phyloP scores from a whole-genome alignment of 2,113 vertebrate species.

The Phocoena sinus region DNA sequence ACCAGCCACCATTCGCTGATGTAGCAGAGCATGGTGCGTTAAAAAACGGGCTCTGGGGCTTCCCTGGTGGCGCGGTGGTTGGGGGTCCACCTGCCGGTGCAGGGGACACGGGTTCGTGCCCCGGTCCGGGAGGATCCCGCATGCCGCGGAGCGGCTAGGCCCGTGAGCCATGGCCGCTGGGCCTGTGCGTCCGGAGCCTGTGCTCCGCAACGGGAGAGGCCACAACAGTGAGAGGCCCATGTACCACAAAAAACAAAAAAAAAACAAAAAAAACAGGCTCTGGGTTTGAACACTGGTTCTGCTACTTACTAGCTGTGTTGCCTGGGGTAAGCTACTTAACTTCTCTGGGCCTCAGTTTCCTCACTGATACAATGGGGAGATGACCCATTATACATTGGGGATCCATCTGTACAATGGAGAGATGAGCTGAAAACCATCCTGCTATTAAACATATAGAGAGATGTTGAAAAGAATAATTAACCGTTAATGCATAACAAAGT shows the following conservation, averaged over 20 bases:
- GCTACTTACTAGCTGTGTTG: not conserved
- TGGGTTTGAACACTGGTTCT: not conserved
- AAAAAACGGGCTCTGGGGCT: not conserved
- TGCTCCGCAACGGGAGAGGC: too few species aligned
- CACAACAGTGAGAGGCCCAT: too few species aligned
- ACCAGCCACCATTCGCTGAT: not conserved
- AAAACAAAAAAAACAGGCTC: not conserved
- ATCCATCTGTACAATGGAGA: not conserved
- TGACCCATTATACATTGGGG: not conserved
- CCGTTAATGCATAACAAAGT: not conserved
- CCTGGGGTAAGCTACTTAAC: not conserved
- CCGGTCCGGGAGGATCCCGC: too few species aligned
- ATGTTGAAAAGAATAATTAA: not conserved
- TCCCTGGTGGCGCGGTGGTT: too few species aligned
- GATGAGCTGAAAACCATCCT: not conserved
- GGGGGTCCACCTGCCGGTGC: too few species aligned
- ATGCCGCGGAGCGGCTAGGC: too few species aligned
- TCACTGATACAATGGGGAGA: not conserved
- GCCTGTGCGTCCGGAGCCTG: too few species aligned
- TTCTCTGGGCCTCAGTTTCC: not conserved
- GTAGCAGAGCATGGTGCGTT: too few species aligned
- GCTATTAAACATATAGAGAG: not conserved
- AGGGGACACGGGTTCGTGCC: too few species aligned
- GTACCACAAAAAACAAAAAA: too few species aligned
- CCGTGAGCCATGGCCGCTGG: too few species aligned